Percentiles rank a stretch among this genome's conserved stretches.
These are phyloP conservation scores for Sphaeridia pumilis DNA, from an alignment of 2,888 invertebrate species.

Conservation along the genomic window DNA sequence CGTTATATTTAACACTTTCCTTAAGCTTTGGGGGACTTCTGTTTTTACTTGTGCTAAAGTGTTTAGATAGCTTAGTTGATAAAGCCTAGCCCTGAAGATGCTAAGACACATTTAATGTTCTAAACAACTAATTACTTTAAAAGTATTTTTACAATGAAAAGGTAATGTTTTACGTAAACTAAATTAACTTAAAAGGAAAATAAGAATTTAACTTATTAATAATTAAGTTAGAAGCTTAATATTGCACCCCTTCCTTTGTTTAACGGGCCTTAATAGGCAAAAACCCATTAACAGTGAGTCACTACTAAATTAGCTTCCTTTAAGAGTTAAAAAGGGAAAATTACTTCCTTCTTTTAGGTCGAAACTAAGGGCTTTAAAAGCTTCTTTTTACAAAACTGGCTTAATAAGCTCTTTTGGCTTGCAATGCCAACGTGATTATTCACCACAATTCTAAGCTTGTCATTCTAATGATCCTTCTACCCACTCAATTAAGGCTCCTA, in stretches of 20 bases:
- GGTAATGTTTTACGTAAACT: conserved; percentile 55
- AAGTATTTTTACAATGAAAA: conserved; percentile 54
- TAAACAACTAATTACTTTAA: conserved; percentile 37
- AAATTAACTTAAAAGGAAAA: conserved; percentile 49
- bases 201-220: conserved; percentile 43
- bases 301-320: conserved; percentile 51
- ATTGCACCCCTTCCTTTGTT: conserved; percentile 47
- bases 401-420: conserved; percentile 43
- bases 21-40: too few relatives aligned
- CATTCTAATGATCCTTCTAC: conserved; percentile 51
- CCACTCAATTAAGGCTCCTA: conserved; percentile 48
- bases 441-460: conserved; percentile 43
- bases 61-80: conserved; percentile 37
- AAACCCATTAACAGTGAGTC: conserved; percentile 55
- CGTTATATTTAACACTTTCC: too few relatives aligned
- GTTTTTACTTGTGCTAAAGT: conserved; percentile 27
- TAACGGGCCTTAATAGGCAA: conserved; percentile 48
- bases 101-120: conserved; percentile 32
- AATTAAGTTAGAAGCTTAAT: conserved; percentile 55
- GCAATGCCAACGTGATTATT: conserved; percentile 45
- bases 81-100: conserved; percentile 45
- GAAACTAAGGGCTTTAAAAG: conserved; percentile 45
- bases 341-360: conserved; percentile 42
- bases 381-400: conserved; percentile 42
- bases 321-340: conserved; percentile 43